Conservation (phyloP, 92 coral and sea anemone species). For the Zoanthus sansibaricus region DNA sequence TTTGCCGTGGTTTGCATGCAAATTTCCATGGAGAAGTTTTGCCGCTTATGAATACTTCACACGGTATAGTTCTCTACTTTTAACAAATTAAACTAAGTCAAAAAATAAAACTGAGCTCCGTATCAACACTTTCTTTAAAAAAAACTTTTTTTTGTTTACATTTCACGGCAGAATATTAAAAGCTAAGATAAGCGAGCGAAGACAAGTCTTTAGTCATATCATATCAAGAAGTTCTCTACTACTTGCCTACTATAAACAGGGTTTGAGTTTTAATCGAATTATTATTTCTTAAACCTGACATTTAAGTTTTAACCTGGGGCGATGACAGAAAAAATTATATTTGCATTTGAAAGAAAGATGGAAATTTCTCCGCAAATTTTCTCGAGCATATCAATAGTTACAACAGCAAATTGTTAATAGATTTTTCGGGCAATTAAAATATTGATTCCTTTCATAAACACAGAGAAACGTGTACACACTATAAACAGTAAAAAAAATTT, state of each 20-base stretch:
- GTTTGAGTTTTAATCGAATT: background rate
- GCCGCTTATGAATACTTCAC: background rate
- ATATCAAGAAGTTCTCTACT: background rate
- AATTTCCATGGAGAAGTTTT: background rate
- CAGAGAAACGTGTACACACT: background rate
- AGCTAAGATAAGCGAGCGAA: background rate
- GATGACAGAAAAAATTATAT: background rate
- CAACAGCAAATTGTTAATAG: background rate
- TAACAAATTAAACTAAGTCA: background rate
- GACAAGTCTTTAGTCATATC: background rate
- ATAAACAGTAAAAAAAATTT: background rate
- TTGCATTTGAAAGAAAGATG: background rate
- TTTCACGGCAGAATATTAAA: background rate
- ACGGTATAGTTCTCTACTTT: background rate
- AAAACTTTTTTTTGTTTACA: background rate
- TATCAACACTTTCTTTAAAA: background rate
- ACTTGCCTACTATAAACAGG: background rate
- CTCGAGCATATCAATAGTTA: background rate
- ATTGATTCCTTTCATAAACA: background rate
- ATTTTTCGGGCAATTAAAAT: constrained; percentile 1
- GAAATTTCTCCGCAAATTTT: background rate
- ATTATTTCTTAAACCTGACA: background rate
- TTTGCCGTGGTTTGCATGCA: background rate
- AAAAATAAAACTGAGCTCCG: background rate
- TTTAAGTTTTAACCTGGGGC: constrained; percentile 2